Evolutionary conservation across 2,888 invertebrate genomes (phyloP), one percentile per base, ranked within the genome.

Genomic region (Adelognathus sp.): DNA sequence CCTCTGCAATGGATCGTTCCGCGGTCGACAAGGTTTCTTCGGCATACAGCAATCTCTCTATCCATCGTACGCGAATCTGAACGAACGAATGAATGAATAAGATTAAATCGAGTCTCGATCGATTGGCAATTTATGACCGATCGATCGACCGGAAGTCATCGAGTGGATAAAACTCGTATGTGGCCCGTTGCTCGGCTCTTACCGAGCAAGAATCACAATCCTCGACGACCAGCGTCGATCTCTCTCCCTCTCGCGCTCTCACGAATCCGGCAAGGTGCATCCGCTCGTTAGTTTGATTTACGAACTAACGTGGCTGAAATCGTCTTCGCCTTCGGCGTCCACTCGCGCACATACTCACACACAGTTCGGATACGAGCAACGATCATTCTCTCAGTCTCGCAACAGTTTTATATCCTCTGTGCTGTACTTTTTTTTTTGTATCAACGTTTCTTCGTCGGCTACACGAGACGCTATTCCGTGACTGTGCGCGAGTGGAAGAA

Each of bases 221-320:
- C 36, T 54, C 29, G 11, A 27, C 29, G 61, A 27, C 18, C 31
- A 18, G 41, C 64, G 24, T 63, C 69, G 36, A 41, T 31, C n/a
- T 18, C 27, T 36, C 44, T 63, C 29, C 27, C 21, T 69, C 46
- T 56, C 27, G 5, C 36, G 54, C 61, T 44, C 27, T 39, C 31
- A 63, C 67, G 75, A 54, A 77, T 80, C 74, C 56, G 64, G 80
- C 80, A 80, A 81, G 79, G 81, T 81, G 81, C 76, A 81, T 81
- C 78, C 81, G 78, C 78, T 81, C 76, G 81, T 81, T 81, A 76
- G 81, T 76, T 79, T 81, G 81, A 81, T 81, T 81, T 81, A 81
- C 79, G 81, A 79, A 79, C 72, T 76, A 73, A 76, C 74, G 58
- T 29, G 41, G 61, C 36, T 61, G 46, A 63, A 76, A 75, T 74